Evolutionary conservation across 2,797 vertebrate genomes (phyloP).

Genomic region (Eutrigla gurnardus): DNA sequence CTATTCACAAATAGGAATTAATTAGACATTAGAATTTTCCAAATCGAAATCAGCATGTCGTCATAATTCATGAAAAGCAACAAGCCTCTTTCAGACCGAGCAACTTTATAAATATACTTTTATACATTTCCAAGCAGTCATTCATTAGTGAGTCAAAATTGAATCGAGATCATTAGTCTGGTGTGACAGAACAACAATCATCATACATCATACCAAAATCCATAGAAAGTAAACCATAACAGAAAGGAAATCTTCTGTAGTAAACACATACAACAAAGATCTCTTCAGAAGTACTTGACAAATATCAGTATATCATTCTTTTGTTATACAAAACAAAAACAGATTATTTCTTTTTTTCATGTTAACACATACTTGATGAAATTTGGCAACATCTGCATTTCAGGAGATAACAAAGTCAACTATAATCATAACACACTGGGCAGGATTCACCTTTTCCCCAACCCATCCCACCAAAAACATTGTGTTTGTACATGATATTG

Average conservation of each 20-base stretch:
- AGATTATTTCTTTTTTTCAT: conserved; percentile 49
- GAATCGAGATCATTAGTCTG: conserved; percentile 64
- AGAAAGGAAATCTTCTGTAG: conserved; percentile 67
- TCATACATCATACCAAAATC: conserved; percentile 73
- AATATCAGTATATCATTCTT: conserved; percentile 78
- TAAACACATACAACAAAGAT: conserved; percentile 78
- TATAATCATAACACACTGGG: conserved; percentile 72
- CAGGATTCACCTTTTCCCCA: conserved; percentile 53
- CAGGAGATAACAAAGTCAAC: conserved; percentile 74
- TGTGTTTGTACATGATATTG: conserved; percentile 78
- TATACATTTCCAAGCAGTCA: conserved; percentile 67
- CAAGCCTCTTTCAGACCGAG: conserved; percentile 62
- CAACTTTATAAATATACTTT: conserved; percentile 69
- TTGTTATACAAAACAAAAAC: conserved; percentile 76
- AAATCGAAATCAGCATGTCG: conserved; percentile 72
- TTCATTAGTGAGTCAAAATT: conserved; percentile 67
- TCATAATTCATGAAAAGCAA: conserved; percentile 69
- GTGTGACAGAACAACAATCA: conserved; percentile 73
- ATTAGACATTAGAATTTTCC: conserved; percentile 65
- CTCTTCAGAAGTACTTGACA: conserved; percentile 77
- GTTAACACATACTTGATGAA: conserved; percentile 63
- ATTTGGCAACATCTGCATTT: conserved; percentile 77
- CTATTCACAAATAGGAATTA: conserved; percentile 80
- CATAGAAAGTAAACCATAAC: conserved; percentile 69
- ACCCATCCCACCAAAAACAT: conserved; percentile 49